Evolutionary conservation across 30 jellyfish, hydroid and myxozoan species (phyloP).

Genomic region (Turritopsis rubra): DNA sequence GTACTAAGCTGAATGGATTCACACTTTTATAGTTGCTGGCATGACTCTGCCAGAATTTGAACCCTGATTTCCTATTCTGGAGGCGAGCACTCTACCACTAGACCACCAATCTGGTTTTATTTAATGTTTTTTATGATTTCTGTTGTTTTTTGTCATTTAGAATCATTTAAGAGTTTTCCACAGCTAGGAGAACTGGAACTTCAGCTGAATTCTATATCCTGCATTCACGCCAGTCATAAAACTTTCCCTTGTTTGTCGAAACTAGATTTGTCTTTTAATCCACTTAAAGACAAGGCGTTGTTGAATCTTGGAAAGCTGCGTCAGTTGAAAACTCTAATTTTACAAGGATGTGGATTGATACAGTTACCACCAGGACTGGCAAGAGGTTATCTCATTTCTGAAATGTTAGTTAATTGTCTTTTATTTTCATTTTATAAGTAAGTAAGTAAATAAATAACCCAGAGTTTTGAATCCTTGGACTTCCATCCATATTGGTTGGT

Average conservation of each 20-base stretch:
- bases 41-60: too few relatives aligned
- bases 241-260: background rate
- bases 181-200: constrained; percentile 10
- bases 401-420: background rate
- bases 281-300: background rate
- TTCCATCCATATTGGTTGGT: too few relatives aligned
- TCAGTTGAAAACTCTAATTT: background rate
- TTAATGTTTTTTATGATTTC: background rate
- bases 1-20: too few relatives aligned
- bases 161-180: constrained; percentile 18
- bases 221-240: background rate
- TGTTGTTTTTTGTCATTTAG: background rate
- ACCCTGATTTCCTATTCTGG: too few relatives aligned
- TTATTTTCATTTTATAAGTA: too few relatives aligned
- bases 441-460: too few relatives aligned
- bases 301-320: constrained; percentile 14
- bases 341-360: constrained; percentile 13
- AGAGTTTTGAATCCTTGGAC: too few relatives aligned
- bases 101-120: too few relatives aligned
- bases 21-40: too few relatives aligned
- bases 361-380: constrained; percentile 20
- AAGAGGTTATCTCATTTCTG: constrained; percentile 16
- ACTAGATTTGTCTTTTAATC: constrained; percentile 25
- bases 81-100: too few relatives aligned
- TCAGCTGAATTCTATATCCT: constrained; percentile 13